phyloP scores from a whole-genome alignment of 2,113 vertebrate genomes.

The Engystomops pustulosus region DNA sequence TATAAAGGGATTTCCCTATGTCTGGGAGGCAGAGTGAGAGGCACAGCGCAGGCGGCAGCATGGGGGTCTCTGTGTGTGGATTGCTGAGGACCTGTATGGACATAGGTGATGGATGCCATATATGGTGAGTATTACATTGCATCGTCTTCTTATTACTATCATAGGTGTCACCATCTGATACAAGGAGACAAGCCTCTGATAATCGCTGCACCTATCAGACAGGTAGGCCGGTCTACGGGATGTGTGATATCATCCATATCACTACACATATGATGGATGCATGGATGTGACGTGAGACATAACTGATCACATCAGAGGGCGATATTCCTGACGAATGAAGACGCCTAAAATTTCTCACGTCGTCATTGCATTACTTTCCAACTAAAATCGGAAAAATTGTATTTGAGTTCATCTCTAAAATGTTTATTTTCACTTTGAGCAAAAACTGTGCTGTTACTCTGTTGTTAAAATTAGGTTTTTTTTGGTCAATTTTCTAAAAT shows the following conservation, averaged over 20 bases:
- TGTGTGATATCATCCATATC: background rate
- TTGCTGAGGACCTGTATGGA: background rate
- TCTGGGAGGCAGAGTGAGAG: slow-evolving; percentile 47
- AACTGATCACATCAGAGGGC: too few relatives aligned
- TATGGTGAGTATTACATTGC: background rate
- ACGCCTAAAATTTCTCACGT: too few relatives aligned
- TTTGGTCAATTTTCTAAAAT: too few relatives aligned
- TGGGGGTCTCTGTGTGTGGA: background rate
- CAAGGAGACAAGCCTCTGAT: background rate
- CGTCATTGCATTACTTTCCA: too few relatives aligned
- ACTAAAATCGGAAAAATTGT: too few relatives aligned
- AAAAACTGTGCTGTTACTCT: too few relatives aligned
- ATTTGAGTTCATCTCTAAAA: too few relatives aligned
- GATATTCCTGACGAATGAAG: too few relatives aligned
- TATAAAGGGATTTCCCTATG: slow-evolving; percentile 59
- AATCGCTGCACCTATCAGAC: background rate
- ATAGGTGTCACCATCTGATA: background rate
- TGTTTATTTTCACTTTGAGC: too few relatives aligned
- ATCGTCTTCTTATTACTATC: background rate
- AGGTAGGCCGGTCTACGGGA: background rate
- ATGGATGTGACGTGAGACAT: too few relatives aligned
- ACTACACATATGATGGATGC: too few relatives aligned
- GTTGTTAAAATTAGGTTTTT: too few relatives aligned
- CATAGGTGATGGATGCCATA: background rate
- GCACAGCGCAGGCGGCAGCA: background rate